Base-by-base conservation (phyloP, 37 sponge, comb jelly and placozoan genomes). In the Axinella damicornis region DNA sequence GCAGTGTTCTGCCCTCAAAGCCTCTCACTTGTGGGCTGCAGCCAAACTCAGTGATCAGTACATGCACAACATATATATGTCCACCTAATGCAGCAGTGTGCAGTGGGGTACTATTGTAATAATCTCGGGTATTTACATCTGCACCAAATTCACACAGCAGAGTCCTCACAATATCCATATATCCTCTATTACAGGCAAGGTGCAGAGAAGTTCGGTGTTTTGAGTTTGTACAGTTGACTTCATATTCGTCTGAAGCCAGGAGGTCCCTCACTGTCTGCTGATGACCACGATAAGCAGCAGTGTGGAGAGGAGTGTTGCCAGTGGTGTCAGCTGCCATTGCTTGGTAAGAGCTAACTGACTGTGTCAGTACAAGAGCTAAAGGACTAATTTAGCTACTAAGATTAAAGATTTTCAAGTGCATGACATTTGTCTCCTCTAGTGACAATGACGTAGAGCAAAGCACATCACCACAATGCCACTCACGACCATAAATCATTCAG, bases 301-400 rank as follows among this genome's bases (percentile, higher is more conserved):
- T 46, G 40, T 85, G 77, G 31, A 76, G 85, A 6, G 85, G 77
- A n/a, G 71, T 69, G 25, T 85, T 57, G 5, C 71, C 77, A 46
- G 9, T 20, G 41, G 57, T 30, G 25, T 73, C 74, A 15, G 12
- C 22, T 35, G 57, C 69, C 30, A 16, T n/a, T 30, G 68, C 9
- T 46, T 4, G 46, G 46, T 46, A 46, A 46, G 46, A 46, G 46
- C 46, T 9, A 9, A 46, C 46, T 46, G 46, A 46, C 46, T 46
- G 9, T 46, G 46, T 46, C 6, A 46, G 46, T 46, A 46, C 46
- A 46, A 46, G 46, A 46, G 46, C 46, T 46, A 46, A 9, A 46
- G 46, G 46, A 46, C n/a, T n/a, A n/a, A n/a, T n/a, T n/a, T n/a
- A n/a, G n/a, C 9, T 46, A 46, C 46, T 9, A 46, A 9, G 46